Percentiles rank a stretch among this genome's conserved stretches.
Evolutionary conservation across 1,140 invertebrate genomes (phyloP).

Genomic region (Drosophila setifemur): DNA sequence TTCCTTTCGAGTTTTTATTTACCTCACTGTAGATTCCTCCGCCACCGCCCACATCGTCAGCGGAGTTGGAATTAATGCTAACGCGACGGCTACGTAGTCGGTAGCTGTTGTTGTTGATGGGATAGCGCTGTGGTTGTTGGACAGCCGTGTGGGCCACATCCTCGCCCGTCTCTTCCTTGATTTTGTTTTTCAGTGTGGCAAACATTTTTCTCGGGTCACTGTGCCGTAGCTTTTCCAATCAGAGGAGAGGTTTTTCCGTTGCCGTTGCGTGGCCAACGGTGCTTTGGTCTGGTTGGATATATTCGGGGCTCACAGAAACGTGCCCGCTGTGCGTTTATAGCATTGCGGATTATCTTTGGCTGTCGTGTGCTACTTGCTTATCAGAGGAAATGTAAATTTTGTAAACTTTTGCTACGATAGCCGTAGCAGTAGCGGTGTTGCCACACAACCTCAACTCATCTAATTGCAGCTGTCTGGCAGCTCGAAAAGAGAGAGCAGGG

Average conservation of each 20-base stretch:
- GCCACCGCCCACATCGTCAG: slow-evolving; percentile 56
- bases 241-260: slow-evolving; percentile 5
- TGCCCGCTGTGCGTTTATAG: slow-evolving; percentile 48
- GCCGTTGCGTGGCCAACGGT: slow-evolving; percentile 4
- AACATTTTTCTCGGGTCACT: slow-evolving; percentile 83
- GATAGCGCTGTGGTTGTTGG: slow-evolving; percentile 33
- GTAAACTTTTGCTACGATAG: slow-evolving; percentile 48
- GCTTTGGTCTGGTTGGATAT: slow-evolving; percentile 15
- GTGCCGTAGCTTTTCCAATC: slow-evolving; percentile 12
- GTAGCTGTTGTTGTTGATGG: slow-evolving; percentile 77
- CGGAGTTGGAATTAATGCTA: slow-evolving; percentile 84
- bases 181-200: slow-evolving; percentile 88
- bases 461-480: not conserved
- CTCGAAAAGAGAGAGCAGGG: not conserved
- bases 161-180: slow-evolving; percentile 88
- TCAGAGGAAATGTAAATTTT: slow-evolving; percentile 69
- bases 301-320: slow-evolving; percentile 21
- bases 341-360: slow-evolving; percentile 42
- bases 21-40: slow-evolving; percentile 55
- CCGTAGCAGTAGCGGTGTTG: slow-evolving; percentile 17
- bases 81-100: slow-evolving; percentile 84
- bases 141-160: slow-evolving; percentile 83
- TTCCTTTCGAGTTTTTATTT: not conserved
- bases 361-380: slow-evolving; percentile 47
- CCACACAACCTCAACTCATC: not conserved